These are phyloP conservation scores for Magallana nippona DNA, from an alignment of 2,888 invertebrate species.

Conservation along the genomic window DNA sequence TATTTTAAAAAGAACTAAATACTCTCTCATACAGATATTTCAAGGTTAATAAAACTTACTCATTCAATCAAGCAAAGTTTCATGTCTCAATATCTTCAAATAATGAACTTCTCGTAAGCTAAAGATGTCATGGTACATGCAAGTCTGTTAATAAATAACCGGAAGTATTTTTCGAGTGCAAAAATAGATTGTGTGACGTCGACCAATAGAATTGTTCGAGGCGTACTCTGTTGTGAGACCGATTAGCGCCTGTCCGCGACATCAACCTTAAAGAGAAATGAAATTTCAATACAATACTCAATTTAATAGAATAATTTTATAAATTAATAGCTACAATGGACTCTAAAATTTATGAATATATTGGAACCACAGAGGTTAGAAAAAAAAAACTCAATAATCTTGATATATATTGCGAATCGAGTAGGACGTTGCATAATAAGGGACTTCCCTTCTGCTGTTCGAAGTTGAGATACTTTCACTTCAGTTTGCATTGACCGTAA, in stretches of 20 bases:
- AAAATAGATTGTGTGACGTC: conserved; percentile 13
- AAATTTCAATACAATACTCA: no score
- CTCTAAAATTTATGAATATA: no score
- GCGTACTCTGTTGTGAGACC: neutral
- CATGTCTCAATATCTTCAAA: neutral
- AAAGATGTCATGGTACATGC: neutral
- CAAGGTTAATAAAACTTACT: neutral
- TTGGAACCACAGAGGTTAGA: no score
- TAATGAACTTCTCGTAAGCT: neutral
- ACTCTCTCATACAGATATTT: no score
- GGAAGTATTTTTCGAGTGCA: conserved; percentile 14
- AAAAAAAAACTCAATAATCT: no score
- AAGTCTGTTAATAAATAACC: neutral
- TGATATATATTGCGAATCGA: neutral
- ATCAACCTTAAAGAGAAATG: no score
- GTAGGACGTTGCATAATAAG: conserved; percentile 13
- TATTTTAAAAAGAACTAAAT: no score
- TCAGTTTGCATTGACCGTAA: no score
- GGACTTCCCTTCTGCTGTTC: neutral
- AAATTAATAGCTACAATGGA: no score
- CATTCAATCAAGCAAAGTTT: neutral
- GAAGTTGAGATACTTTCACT: no score
- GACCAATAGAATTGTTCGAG: conserved; percentile 17
- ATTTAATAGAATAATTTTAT: no score
- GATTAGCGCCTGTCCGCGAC: neutral